Conservation (phyloP, 2,797 vertebrate genomes). For the Hippoglossus hippoglossus region DNA sequence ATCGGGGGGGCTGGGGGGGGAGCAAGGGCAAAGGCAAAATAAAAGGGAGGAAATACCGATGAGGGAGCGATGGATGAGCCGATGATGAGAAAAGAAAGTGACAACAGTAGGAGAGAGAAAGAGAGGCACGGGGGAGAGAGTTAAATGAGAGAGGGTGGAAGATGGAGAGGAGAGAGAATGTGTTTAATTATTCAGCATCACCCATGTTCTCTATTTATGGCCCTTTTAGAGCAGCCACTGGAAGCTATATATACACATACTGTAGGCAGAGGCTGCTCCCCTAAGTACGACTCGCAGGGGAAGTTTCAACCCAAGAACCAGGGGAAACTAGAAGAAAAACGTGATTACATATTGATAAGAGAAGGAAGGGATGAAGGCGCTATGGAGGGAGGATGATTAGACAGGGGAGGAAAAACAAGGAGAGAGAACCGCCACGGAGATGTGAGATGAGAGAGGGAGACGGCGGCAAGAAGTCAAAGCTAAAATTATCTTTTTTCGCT, state of each 20-base stretch:
- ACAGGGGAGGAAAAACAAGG: slow-evolving; percentile 27
- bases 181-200: slow-evolving; percentile 82
- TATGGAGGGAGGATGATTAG: neutral
- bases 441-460: slow-evolving; percentile 12
- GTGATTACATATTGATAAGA: slow-evolving; percentile 62
- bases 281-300: slow-evolving; percentile 52
- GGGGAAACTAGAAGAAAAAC: slow-evolving; percentile 38
- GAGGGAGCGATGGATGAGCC: neutral
- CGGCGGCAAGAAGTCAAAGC: slow-evolving; percentile 14
- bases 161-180: slow-evolving; percentile 58
- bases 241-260: slow-evolving; percentile 46
- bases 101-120: slow-evolving; percentile 14
- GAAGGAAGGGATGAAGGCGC: neutral
- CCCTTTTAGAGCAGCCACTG: slow-evolving; percentile 70
- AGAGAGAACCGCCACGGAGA: neutral
- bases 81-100: slow-evolving; percentile 5
- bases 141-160: slow-evolving; percentile 20
- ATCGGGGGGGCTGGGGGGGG: neutral
- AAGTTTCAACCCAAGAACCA: slow-evolving; percentile 47
- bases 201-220: slow-evolving; percentile 82
- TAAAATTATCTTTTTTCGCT: slow-evolving; percentile 38
- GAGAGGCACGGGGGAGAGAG: slow-evolving; percentile 16
- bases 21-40: neutral
- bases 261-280: slow-evolving; percentile 46
- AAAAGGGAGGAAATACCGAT: neutral